These are phyloP conservation scores for Oreohelix idahoensis DNA, from an alignment of 1,140 invertebrate species.

Conservation along the genomic window DNA sequence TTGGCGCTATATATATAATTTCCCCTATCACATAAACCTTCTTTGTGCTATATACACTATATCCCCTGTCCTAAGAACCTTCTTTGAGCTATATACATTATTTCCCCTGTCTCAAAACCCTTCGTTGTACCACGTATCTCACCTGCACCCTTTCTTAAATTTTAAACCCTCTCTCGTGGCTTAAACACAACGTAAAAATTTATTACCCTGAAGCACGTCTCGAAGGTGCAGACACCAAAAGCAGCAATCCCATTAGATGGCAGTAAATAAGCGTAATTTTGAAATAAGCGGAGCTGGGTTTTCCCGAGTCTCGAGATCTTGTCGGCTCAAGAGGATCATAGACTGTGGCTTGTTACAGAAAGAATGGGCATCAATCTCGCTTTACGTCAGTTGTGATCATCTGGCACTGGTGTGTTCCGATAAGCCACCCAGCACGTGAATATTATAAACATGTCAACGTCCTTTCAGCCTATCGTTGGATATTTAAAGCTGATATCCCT, in stretches of 20 bases:
- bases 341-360: not conserved
- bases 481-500: not conserved
- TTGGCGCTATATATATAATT: no score
- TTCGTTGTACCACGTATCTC: no score
- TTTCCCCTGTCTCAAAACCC: no score
- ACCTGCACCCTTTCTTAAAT: no score
- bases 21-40: no score
- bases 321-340: not conserved
- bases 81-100: no score
- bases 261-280: not conserved
- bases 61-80: no score
- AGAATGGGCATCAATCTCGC: constrained; percentile 18
- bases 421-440: constrained; percentile 15
- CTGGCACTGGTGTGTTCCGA: not conserved
- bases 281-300: not conserved
- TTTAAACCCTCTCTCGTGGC: no score
- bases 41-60: no score
- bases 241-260: not conserved
- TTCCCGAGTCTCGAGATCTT: not conserved
- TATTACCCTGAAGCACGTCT: no score
- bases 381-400: not conserved
- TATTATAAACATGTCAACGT: constrained; percentile 28
- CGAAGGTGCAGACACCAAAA: not conserved
- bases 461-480: not conserved
- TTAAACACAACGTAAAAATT: no score